phyloP scores from a whole-genome alignment of 1,140 invertebrate species.

The Pogonus chalceus region DNA sequence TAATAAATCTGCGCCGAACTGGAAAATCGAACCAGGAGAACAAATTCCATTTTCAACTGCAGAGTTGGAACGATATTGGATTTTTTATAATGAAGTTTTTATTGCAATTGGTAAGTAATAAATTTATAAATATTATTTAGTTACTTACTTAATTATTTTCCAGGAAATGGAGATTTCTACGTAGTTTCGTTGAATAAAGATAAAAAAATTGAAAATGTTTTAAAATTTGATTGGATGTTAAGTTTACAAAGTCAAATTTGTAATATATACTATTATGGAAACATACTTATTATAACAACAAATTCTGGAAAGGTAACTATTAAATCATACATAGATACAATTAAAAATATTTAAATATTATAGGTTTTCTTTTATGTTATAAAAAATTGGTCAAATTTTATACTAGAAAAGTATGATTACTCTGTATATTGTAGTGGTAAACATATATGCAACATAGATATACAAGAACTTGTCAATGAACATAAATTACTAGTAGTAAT shows the following conservation, averaged over 20 bases:
- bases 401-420: conserved; percentile 23
- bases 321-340: not conserved
- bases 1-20: too few relatives aligned
- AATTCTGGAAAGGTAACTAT: conserved; percentile 20
- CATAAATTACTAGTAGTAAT: conserved; percentile 27
- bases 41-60: not conserved
- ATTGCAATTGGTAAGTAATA: conserved; percentile 12
- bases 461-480: conserved; percentile 22
- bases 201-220: too few relatives aligned
- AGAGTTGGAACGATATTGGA: not conserved
- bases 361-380: conserved; percentile 29
- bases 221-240: too few relatives aligned
- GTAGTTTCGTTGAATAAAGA: too few relatives aligned
- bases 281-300: conserved; percentile 27
- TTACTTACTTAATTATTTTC: not conserved
- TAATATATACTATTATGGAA: conserved; percentile 30
- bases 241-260: too few relatives aligned
- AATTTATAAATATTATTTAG: conserved; percentile 1
- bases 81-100: conserved; percentile 12
- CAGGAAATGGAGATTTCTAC: too few relatives aligned
- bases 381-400: conserved; percentile 27
- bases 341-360: conserved; percentile 10
- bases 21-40: not conserved
- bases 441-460: conserved; percentile 27
- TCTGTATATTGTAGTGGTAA: conserved; percentile 25